Conservation (phyloP, 1,140 invertebrate species). For the roundworm (Caenorhabditis elegans) region DNA sequence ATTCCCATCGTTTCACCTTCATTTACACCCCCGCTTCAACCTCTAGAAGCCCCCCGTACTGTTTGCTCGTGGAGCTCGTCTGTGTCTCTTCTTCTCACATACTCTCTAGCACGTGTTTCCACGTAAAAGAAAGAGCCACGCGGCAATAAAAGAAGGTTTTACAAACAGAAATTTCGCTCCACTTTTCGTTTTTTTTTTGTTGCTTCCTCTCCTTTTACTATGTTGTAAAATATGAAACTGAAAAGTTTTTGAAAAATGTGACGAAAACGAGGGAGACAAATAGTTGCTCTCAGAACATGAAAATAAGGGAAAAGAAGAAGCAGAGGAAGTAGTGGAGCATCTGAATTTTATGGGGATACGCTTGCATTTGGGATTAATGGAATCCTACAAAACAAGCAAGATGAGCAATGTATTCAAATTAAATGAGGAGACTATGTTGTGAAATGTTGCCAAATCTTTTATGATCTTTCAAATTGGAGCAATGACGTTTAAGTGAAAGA, state of each 20-base stretch:
- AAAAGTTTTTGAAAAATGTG: no score
- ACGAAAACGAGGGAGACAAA: neutral
- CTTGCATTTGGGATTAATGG: constrained; percentile 26
- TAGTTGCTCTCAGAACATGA: no score
- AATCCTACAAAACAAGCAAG: neutral
- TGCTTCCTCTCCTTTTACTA: neutral
- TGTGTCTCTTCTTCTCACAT: neutral
- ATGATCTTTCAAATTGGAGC: neutral
- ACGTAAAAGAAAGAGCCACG: neutral
- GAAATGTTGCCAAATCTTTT: no score
- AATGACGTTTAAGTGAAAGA: neutral
- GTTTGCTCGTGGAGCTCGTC: neutral
- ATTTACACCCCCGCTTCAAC: constrained; percentile 7
- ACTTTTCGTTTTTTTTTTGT: neutral
- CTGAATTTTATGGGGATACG: neutral
- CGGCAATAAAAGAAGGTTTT: neutral
- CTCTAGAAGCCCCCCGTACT: neutral
- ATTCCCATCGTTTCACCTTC: neutral
- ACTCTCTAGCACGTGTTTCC: neutral
- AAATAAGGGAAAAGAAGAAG: neutral
- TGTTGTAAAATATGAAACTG: neutral
- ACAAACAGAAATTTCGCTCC: neutral
- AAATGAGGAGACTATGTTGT: no score
- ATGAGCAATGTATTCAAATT: constrained; percentile 10
- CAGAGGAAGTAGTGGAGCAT: neutral